Evolutionary conservation across 2,113 vertebrate species (phyloP).

Genomic region (Hucho hucho): DNA sequence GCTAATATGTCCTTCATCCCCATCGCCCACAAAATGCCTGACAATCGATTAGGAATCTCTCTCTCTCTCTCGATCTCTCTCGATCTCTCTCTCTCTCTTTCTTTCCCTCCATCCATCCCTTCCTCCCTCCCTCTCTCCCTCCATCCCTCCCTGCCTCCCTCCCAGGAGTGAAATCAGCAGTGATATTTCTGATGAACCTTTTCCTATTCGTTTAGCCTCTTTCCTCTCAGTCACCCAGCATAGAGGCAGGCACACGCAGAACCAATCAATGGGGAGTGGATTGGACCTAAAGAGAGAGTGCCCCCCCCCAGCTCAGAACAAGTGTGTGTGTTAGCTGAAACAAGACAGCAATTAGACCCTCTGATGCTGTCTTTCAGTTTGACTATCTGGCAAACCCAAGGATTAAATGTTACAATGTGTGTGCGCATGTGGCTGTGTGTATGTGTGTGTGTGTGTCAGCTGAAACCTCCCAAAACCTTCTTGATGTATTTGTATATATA

Average conservation of each 20-base stretch:
- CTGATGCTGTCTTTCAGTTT: neutral
- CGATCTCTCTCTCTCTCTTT: too few species aligned
- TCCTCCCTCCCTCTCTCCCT: conserved; percentile 2
- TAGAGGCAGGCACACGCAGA: neutral
- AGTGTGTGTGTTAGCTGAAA: neutral
- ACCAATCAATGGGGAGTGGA: neutral
- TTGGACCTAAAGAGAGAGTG: neutral
- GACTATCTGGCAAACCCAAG: neutral
- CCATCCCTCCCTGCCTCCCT: conserved; percentile 7
- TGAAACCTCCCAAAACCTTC: neutral
- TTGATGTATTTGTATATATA: neutral
- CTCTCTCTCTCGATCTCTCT: neutral
- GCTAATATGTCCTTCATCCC: neutral
- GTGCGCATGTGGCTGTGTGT: neutral
- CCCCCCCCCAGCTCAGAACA: neutral
- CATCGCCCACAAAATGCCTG: too few species aligned
- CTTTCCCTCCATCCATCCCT: neutral
- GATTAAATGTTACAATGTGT: neutral
- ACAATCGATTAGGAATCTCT: too few species aligned
- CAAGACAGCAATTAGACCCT: conserved; percentile 1
- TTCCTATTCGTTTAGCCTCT: conserved; percentile 16
- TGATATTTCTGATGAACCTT: conserved; percentile 19
- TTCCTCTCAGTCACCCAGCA: neutral
- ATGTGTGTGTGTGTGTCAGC: neutral
- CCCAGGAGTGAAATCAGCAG: conserved; percentile 9